phyloP scores from a whole-genome alignment of 2,113 vertebrate genomes.

The Hydrolagus affinis region DNA sequence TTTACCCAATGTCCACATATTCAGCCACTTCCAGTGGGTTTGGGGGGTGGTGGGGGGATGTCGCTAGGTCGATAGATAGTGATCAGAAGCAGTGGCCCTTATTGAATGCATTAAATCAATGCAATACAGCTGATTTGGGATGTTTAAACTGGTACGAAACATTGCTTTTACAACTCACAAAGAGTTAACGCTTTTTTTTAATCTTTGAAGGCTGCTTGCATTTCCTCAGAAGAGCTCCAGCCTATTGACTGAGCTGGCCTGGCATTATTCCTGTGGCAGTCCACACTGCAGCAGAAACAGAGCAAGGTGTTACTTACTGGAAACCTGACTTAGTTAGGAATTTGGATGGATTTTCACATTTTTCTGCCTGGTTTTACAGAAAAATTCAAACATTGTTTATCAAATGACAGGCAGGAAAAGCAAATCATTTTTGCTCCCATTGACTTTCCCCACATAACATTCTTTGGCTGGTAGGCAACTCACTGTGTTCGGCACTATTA shows the following conservation, averaged over 20 bases:
- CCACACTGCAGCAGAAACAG: background rate
- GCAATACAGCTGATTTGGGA: background rate
- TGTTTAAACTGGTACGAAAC: background rate
- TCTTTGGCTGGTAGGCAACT: background rate
- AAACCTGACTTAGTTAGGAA: conserved; percentile 1
- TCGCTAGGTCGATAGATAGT: no score
- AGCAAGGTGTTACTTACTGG: background rate
- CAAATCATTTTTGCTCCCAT: background rate
- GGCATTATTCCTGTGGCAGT: background rate
- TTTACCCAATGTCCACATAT: no score
- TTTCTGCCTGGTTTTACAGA: background rate
- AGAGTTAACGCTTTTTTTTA: background rate
- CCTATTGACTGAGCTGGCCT: background rate
- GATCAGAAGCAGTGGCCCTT: no score
- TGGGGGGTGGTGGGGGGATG: no score
- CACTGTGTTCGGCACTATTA: background rate
- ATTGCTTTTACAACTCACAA: background rate
- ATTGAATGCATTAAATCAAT: no score
- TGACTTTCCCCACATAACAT: background rate
- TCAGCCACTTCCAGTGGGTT: no score
- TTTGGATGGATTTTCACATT: background rate
- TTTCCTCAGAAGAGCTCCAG: background rate
- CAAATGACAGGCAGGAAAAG: background rate
- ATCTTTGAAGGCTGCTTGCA: conserved; percentile 5
- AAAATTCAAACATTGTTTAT: background rate